phyloP scores from a whole-genome alignment of 1,140 invertebrate species.

The Pissodes strobi region DNA sequence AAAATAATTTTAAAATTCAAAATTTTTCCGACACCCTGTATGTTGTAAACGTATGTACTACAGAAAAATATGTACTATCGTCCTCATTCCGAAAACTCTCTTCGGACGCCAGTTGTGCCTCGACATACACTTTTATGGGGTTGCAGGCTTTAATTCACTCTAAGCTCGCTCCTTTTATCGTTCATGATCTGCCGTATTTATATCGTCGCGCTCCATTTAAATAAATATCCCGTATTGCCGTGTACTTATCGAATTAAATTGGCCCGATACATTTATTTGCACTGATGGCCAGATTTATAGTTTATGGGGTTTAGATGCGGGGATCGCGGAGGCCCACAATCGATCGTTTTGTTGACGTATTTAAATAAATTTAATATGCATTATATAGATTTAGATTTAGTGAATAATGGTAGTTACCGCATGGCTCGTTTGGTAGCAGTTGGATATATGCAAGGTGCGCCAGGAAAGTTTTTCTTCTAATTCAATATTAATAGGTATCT shows the following conservation, averaged over 20 bases:
- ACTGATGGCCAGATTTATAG: slow-evolving; percentile 25
- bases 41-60: no score
- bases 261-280: slow-evolving; percentile 24
- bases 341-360: neutral
- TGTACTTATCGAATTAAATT: slow-evolving; percentile 34
- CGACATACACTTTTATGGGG: slow-evolving; percentile 42
- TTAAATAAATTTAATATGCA: no score
- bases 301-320: slow-evolving; percentile 4
- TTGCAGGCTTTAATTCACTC: slow-evolving; percentile 45
- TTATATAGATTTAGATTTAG: no score
- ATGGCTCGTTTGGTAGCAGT: no score
- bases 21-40: no score
- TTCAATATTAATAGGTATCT: no score
- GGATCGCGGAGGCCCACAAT: neutral
- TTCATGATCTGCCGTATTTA: slow-evolving; percentile 43
- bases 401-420: no score
- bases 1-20: no score
- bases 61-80: neutral
- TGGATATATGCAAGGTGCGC: no score
- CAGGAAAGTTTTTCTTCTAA: no score
- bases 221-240: slow-evolving; percentile 27
- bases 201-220: slow-evolving; percentile 46
- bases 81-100: slow-evolving; percentile 12
- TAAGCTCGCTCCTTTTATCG: slow-evolving; percentile 44
- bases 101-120: slow-evolving; percentile 20